These are phyloP conservation scores for Nesoenas mayeri DNA, from an alignment of 2,113 vertebrate genomes.

Conservation along the genomic window DNA sequence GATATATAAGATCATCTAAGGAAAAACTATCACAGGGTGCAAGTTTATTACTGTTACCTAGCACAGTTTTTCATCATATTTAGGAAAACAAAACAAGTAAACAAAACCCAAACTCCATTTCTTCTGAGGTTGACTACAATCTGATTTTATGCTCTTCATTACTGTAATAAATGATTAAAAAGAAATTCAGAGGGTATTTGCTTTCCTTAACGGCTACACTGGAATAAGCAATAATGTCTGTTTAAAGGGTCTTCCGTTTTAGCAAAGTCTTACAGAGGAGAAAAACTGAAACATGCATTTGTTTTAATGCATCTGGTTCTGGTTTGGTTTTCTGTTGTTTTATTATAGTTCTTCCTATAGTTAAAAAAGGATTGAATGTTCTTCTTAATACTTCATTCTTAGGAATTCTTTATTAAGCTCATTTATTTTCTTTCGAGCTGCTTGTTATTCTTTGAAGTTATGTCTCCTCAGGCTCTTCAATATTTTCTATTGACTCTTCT, in stretches of 20 bases:
- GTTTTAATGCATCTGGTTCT: background rate
- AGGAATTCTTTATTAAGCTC: slow-evolving; percentile 5
- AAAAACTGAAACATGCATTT: background rate
- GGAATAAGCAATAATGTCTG: background rate
- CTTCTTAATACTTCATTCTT: background rate
- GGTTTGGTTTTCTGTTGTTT: background rate
- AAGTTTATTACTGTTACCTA: background rate
- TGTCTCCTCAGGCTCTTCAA: slow-evolving; percentile 25
- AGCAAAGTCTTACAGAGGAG: background rate
- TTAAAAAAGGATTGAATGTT: background rate
- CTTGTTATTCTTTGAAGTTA: slow-evolving; percentile 57
- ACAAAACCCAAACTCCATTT: fast-evolving
- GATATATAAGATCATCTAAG: background rate
- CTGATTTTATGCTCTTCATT: background rate
- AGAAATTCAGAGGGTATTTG: background rate
- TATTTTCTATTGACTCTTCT: slow-evolving; percentile 60
- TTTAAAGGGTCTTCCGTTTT: background rate
- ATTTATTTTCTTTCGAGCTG: background rate
- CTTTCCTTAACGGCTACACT: background rate
- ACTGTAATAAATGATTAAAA: background rate
- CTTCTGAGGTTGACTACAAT: background rate
- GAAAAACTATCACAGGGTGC: background rate
- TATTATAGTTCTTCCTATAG: background rate
- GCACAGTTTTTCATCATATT: background rate
- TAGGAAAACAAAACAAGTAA: background rate